phyloP scores from a whole-genome alignment of 2,113 vertebrate species.

The Pagrus major region DNA sequence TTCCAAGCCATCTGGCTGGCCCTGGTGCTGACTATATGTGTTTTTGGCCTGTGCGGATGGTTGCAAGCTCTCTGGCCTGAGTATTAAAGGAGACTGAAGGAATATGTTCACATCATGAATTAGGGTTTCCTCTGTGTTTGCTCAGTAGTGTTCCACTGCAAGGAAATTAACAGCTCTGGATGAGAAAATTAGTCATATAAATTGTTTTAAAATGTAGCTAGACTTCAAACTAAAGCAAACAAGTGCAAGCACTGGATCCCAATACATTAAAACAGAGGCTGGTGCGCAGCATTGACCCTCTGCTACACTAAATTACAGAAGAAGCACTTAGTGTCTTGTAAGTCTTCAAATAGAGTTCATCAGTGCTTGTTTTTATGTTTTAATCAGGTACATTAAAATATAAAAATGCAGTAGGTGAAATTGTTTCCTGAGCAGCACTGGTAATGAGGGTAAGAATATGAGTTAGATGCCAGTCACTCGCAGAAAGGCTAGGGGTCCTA shows the following conservation, averaged over 20 bases:
- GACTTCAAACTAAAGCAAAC: conserved; percentile 2
- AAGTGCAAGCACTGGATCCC: not conserved
- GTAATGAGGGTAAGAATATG: not conserved
- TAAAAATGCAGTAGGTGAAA: not conserved
- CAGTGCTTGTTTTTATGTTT: conserved; percentile 8
- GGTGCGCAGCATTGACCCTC: not conserved
- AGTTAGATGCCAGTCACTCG: not conserved
- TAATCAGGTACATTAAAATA: conserved; percentile 10
- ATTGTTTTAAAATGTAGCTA: conserved; percentile 6
- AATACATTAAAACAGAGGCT: not conserved
- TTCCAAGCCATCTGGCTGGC: conserved; percentile 40
- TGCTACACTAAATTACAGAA: conserved; percentile 20
- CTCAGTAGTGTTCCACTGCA: not conserved
- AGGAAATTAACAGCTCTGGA: conserved; percentile 9
- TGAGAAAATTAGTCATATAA: not conserved
- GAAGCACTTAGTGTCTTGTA: conserved; percentile 19
- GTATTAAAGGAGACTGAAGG: conserved; percentile 18
- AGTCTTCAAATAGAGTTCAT: conserved; percentile 6
- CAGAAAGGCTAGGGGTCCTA: not conserved
- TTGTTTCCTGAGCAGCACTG: conserved; percentile 2
- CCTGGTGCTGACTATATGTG: conserved; percentile 24
- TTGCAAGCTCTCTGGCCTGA: conserved; percentile 6
- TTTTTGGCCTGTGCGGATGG: conserved; percentile 14
- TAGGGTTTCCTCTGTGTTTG: not conserved
- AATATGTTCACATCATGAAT: conserved; percentile 22